Evolutionary conservation across 2,797 vertebrate species (phyloP), one percentile per base, ranked within the genome.

Genomic region (Tapirus indicus): DNA sequence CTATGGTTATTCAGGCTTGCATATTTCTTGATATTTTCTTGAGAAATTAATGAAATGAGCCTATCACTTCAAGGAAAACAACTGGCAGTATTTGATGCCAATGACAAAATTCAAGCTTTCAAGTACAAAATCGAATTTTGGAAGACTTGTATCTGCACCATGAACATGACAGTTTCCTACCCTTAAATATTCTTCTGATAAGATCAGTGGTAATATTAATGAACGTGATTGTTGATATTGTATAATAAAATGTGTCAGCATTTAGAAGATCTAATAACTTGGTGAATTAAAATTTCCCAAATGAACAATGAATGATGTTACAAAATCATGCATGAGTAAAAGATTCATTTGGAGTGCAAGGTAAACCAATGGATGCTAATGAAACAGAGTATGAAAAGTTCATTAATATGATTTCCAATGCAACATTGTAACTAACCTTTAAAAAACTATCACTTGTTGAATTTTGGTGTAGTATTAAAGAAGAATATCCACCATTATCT

Each of bases 41-140:
- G 32, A 88, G 83, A 68, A 93, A 96, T 93, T 71, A 88, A 74
- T 87, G 74, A 85, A 82, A 16, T 54, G 41, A 90, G 20, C 5
- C 47, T 87, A 16, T 79, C 47, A 86, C 16, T 62, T 90, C 41
- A 94, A 90, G 62, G 47, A 62, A 91, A 94, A 88, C 6, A 87
- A 88, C 41, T 68, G 77, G 72, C 12, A 21, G 49, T 5, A 29
- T 79, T 84, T 80, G 12, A 68, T 91, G 11, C 21, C 78, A 85
- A 58, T 62, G 25, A 77, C 54, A 49, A 69, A 79, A 88, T 91
- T 87, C 56, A 92, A 79, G 17, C 25, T 86, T 94, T 74, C 75
- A 69, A 94, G 11, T 68, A 18, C 94, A 96, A 88, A 79, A 74
- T 35, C 38, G 52, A 92, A 94, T 60, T 96, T 83, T 84, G 35